phyloP scores from a whole-genome alignment of 2,888 invertebrate genomes.

The Orthonychiurus folsomi region DNA sequence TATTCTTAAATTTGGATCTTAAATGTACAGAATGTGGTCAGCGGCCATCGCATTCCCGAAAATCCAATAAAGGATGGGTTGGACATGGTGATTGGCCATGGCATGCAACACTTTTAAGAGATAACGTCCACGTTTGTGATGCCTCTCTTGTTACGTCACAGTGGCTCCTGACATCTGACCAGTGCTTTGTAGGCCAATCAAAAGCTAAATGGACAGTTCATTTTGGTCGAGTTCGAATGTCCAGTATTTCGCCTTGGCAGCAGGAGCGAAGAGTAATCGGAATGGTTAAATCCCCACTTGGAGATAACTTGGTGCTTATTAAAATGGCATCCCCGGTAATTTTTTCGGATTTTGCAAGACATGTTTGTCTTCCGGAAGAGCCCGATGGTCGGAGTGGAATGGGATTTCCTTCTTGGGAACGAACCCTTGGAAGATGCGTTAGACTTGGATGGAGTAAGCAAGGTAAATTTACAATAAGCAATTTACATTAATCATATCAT shows the following conservation, averaged over 20 bases:
- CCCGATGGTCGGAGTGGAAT: constrained; percentile 43
- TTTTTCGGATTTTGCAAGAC: constrained; percentile 70
- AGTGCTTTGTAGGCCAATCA: constrained; percentile 63
- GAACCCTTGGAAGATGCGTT: constrained; percentile 51
- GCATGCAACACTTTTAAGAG: constrained; percentile 72
- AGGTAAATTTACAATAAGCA: constrained; percentile 45
- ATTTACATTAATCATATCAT: background rate
- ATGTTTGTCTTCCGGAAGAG: constrained; percentile 66
- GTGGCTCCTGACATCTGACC: constrained; percentile 78
- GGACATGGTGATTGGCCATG: constrained; percentile 57
- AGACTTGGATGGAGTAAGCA: constrained; percentile 79
- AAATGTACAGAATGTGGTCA: constrained; percentile 60
- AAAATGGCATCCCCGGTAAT: constrained; percentile 67
- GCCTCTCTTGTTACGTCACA: constrained; percentile 69
- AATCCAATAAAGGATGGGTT: constrained; percentile 52
- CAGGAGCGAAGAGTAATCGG: constrained; percentile 64
- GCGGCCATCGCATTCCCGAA: constrained; percentile 48
- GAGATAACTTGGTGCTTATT: constrained; percentile 73
- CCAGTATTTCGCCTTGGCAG: constrained; percentile 76
- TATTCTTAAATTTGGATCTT: too few relatives aligned
- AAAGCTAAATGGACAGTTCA: constrained; percentile 37
- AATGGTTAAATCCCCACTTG: constrained; percentile 80
- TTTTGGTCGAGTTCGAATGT: constrained; percentile 51
- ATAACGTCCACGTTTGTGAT: constrained; percentile 79
- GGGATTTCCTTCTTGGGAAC: constrained; percentile 30